Evolutionary conservation across 2,888 invertebrate genomes (phyloP).

Genomic region (Ypsolopha sequella): DNA sequence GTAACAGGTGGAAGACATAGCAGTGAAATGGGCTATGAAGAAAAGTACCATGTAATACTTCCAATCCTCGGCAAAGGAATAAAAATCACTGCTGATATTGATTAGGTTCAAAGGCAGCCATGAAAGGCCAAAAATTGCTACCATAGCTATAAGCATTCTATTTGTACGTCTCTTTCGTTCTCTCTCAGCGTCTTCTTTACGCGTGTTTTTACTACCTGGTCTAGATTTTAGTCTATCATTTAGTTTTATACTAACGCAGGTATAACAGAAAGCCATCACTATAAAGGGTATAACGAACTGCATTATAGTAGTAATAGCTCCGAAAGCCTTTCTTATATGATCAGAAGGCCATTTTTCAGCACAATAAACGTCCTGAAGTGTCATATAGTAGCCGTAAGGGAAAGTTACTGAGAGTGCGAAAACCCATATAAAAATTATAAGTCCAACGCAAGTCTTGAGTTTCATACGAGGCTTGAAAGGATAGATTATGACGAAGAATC

Average conservation of each 20-base stretch:
- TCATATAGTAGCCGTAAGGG: slow-evolving; percentile 88
- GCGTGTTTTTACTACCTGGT: slow-evolving; percentile 80
- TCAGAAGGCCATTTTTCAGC: slow-evolving; percentile 86
- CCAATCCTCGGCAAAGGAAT: slow-evolving; percentile 74
- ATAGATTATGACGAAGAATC: slow-evolving; percentile 91
- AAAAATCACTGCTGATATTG: slow-evolving; percentile 80
- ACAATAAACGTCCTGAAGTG: slow-evolving; percentile 69
- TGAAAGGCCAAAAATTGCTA: slow-evolving; percentile 86
- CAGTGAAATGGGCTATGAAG: slow-evolving; percentile 86
- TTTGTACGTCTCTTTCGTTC: slow-evolving; percentile 86
- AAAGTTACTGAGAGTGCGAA: slow-evolving; percentile 83
- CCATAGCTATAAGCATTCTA: slow-evolving; percentile 93
- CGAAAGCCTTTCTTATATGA: slow-evolving; percentile 78
- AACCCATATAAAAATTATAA: slow-evolving; percentile 86
- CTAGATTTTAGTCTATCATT: slow-evolving; percentile 80
- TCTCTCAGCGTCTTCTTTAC: slow-evolving; percentile 83
- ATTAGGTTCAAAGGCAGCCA: slow-evolving; percentile 88
- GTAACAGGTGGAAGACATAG: slow-evolving; percentile 95
- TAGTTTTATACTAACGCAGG: slow-evolving; percentile 82
- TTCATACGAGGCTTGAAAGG: slow-evolving; percentile 89
- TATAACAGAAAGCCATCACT: slow-evolving; percentile 89
- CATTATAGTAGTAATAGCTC: slow-evolving; percentile 82
- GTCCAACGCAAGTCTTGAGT: slow-evolving; percentile 78
- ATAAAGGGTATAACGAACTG: slow-evolving; percentile 91
- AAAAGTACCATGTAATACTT: slow-evolving; percentile 82